Percentiles rank a stretch among this genome's conserved stretches.
These are phyloP conservation scores for Acleris emargana DNA, from an alignment of 2,888 invertebrate species.

Conservation along the genomic window DNA sequence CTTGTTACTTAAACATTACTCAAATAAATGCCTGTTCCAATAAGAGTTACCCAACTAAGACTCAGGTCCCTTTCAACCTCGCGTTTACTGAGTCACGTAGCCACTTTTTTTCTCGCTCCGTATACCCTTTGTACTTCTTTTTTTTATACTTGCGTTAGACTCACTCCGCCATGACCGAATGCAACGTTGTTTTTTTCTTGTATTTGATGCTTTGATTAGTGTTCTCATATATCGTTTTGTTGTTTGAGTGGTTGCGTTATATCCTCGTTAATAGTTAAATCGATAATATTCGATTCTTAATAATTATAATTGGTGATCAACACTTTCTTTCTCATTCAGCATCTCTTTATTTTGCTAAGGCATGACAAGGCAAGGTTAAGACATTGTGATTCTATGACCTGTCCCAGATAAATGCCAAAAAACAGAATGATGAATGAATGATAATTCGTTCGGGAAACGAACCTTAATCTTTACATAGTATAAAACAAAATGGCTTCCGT, in stretches of 20 bases:
- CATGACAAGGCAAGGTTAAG: too few relatives aligned
- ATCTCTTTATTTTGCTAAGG: too few relatives aligned
- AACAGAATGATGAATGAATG: too few relatives aligned
- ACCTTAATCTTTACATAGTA: too few relatives aligned
- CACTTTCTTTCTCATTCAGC: too few relatives aligned
- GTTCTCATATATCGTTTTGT: neutral
- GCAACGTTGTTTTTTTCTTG: constrained; percentile 42
- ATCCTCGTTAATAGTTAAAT: too few relatives aligned
- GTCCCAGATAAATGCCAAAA: too few relatives aligned
- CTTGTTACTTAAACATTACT: neutral
- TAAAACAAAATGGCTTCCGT: too few relatives aligned
- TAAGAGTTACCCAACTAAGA: constrained; percentile 59
- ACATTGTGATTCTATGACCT: too few relatives aligned
- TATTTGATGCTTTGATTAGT: constrained; percentile 9
- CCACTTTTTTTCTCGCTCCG: constrained; percentile 47
- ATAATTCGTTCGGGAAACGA: too few relatives aligned
- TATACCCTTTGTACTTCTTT: constrained; percentile 48
- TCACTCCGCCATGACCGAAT: constrained; percentile 54
- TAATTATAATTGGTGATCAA: too few relatives aligned
- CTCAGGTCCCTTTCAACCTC: constrained; percentile 56
- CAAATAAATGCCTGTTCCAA: constrained; percentile 12
- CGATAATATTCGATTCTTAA: too few relatives aligned
- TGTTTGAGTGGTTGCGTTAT: neutral
- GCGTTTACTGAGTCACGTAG: constrained; percentile 62
- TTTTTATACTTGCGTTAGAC: constrained; percentile 48